Conservation (phyloP, 2,113 vertebrate genomes). For the Andinoacara biseriatus region DNA sequence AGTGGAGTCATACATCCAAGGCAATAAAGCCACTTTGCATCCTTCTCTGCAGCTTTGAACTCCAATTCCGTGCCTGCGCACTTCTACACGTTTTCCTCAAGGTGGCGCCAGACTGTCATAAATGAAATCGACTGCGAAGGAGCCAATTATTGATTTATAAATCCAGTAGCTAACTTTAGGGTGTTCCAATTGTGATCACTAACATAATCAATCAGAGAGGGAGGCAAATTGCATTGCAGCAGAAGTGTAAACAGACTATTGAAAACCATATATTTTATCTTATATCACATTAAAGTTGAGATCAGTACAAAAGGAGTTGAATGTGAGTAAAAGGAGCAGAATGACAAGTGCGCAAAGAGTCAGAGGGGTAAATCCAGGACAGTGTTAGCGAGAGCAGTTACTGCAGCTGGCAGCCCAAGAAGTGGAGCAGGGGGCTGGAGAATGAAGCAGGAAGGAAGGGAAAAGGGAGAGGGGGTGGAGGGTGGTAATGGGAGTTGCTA, state of each 20-base stretch:
- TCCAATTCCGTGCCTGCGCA: background rate
- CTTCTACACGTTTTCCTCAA: conserved; percentile 40
- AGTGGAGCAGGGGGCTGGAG: background rate
- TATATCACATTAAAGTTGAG: background rate
- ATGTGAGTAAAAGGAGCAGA: conserved; percentile 5
- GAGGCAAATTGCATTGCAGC: conserved; percentile 37
- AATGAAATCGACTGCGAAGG: background rate
- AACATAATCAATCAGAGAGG: conserved; percentile 39
- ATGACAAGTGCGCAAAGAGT: background rate
- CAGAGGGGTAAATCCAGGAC: conserved; percentile 10
- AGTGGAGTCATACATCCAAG: conserved; percentile 18
- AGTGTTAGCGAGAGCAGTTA: conserved; percentile 36
- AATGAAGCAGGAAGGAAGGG: conserved; percentile 52
- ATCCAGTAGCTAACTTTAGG: background rate
- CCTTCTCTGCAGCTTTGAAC: conserved; percentile 26
- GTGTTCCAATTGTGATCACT: background rate
- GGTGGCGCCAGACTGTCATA: conserved; percentile 48
- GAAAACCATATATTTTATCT: conserved; percentile 9
- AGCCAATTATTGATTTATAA: background rate
- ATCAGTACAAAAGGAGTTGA: background rate
- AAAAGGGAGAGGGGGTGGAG: background rate
- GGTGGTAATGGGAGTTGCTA: background rate
- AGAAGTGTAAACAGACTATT: conserved; percentile 29
- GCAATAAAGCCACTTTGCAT: conserved; percentile 48
- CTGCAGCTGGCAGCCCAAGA: conserved; percentile 9